phyloP scores from a whole-genome alignment of 2,888 invertebrate genomes.

The Chrysomela aeneicollis region DNA sequence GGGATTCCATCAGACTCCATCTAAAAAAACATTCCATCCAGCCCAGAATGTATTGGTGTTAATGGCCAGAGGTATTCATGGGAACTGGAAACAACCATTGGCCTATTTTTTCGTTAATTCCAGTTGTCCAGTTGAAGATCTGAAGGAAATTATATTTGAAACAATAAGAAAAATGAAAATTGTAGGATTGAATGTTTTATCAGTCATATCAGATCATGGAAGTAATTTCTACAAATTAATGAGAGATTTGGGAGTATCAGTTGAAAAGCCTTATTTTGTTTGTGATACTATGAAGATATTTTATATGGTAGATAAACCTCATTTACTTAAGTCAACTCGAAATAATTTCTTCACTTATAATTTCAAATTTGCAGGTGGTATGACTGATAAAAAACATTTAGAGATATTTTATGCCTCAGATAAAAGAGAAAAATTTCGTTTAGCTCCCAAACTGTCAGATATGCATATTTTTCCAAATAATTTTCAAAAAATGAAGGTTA shows the following conservation, averaged over 20 bases:
- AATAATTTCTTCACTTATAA: slow-evolving; percentile 30
- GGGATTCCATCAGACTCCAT: slow-evolving; percentile 20
- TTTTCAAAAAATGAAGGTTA: too few relatives aligned
- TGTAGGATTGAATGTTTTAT: slow-evolving; percentile 29
- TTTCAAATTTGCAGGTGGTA: slow-evolving; percentile 20
- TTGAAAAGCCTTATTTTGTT: background rate
- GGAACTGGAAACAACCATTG: slow-evolving; percentile 28
- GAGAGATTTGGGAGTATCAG: background rate
- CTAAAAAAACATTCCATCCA: slow-evolving; percentile 11
- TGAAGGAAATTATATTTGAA: slow-evolving; percentile 26
- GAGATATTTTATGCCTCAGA: slow-evolving; percentile 32
- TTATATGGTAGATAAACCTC: slow-evolving; percentile 11
- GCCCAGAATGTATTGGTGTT: slow-evolving; percentile 21
- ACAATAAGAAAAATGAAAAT: slow-evolving; percentile 15
- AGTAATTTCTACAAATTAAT: slow-evolving; percentile 29
- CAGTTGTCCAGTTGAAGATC: slow-evolving; percentile 13
- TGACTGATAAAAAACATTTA: slow-evolving; percentile 33
- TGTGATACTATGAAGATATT: background rate
- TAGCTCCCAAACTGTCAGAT: slow-evolving; percentile 37
- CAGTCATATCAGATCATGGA: slow-evolving; percentile 25
- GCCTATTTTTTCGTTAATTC: slow-evolving; percentile 20
- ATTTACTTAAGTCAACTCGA: slow-evolving; percentile 17
- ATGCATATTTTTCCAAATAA: slow-evolving; percentile 35
- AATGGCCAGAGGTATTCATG: slow-evolving; percentile 22
- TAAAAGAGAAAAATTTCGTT: slow-evolving; percentile 21